Conservation (phyloP, 2,888 invertebrate genomes). For the Zhengitettix transpicula region DNA sequence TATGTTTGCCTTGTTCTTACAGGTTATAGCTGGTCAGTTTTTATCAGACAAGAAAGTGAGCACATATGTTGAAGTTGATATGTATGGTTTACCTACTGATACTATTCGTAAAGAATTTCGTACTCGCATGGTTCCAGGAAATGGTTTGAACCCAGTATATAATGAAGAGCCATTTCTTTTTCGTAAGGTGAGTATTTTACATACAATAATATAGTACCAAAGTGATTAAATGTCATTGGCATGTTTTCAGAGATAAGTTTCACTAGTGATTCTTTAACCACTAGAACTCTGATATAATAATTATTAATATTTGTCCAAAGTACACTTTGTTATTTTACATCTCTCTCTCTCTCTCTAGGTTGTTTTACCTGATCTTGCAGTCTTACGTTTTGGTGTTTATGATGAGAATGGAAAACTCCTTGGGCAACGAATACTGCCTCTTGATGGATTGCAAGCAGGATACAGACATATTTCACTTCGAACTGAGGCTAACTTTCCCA, state of each 20-base stretch:
- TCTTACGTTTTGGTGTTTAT: conserved; percentile 93
- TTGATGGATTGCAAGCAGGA: conserved; percentile 95
- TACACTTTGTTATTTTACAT: neutral
- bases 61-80: conserved; percentile 98
- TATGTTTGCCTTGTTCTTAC: conserved; percentile 13
- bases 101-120: conserved; percentile 97
- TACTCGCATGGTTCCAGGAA: conserved; percentile 88
- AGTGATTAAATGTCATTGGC: too few species aligned
- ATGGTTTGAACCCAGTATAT: conserved; percentile 97
- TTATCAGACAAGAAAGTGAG: conserved; percentile 95
- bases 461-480: conserved; percentile 94
- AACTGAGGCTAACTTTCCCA: conserved; percentile 97
- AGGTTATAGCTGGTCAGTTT: conserved; percentile 97
- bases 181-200: conserved; percentile 50
- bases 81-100: conserved; percentile 92
- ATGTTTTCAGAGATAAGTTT: too few species aligned
- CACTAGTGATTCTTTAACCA: too few species aligned
- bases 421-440: conserved; percentile 91
- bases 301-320: neutral
- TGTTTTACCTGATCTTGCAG: conserved; percentile 93
- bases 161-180: conserved; percentile 97
- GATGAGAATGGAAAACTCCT: conserved; percentile 93
- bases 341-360: conserved; percentile 40
- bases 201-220: too few species aligned
- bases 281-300: too few species aligned